Conservation (phyloP, 2,113 vertebrate genomes). For the Leiothrix lutea region DNA sequence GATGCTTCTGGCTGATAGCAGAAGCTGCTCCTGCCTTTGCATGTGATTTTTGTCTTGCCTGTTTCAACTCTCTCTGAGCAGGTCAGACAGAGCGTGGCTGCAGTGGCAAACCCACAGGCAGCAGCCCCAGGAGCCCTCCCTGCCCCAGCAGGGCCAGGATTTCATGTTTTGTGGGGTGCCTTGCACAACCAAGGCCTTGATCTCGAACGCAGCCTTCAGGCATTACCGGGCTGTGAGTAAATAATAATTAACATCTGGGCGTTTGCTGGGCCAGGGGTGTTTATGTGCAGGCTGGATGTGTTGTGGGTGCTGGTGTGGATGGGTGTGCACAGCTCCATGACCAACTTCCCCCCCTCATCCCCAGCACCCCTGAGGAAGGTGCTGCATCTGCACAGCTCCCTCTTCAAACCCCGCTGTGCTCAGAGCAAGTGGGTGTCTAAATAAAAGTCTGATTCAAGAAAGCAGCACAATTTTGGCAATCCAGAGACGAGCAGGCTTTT, state of each 20-base stretch:
- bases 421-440: conserved; percentile 23
- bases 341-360: not conserved
- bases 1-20: not conserved
- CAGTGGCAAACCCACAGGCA: not conserved
- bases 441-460: not conserved
- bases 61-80: not conserved
- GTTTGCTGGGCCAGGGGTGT: not conserved
- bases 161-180: not conserved
- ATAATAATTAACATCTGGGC: conserved; percentile 40
- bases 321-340: not conserved
- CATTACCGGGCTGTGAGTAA: not conserved
- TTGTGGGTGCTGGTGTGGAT: not conserved
- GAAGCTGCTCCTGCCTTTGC: not conserved
- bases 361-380: not conserved
- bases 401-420: not conserved
- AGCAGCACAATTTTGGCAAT: not conserved
- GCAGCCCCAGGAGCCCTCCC: not conserved
- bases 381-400: not conserved
- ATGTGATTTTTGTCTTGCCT: not conserved
- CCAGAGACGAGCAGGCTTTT: not conserved
- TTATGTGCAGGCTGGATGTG: not conserved
- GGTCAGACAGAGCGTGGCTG: not conserved
- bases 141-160: not conserved
- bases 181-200: conserved; percentile 21
- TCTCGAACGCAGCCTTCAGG: not conserved